Evolutionary conservation across 2,888 invertebrate genomes (phyloP), one percentile per base, ranked within the genome.

Genomic region (Hipparchia sbordonii): DNA sequence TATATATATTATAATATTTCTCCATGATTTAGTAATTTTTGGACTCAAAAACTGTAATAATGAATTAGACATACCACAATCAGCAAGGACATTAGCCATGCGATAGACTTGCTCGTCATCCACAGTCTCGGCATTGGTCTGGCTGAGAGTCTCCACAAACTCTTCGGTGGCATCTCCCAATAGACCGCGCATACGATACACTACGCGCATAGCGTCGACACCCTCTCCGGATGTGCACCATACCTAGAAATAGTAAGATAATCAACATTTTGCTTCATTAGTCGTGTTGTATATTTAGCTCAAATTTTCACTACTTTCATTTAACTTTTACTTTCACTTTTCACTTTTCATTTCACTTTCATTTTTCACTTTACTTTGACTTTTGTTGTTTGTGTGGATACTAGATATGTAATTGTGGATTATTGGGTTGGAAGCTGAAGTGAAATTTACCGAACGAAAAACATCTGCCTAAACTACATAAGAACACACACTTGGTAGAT

Each of bases 141-240:
- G 82, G 77, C 97, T 97, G 54, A 99, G 94, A 0, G 98, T 97
- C 92, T 99, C 99, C 10, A 99, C 98, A 88, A 99, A 99, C 91
- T 99, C 99, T 87, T 99, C 99, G 0, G 99, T 99, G 0, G 99
- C 99, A 90, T 99, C 99, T 1, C 99, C 99, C 8, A 99, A 95
- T 72, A 99, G 92, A 0, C 99, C 99, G 73, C 99, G 95, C 99
- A 99, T 99, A 65, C 99, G 96, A 89, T 99, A 99, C 52, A 99
- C 97, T 8, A 99, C 97, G 10, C 98, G 95, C 99, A 99, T 99
- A 0, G 99, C 97, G 85, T 99, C 99, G 61, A 97, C 97, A 82
- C 98, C 98, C 54, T 97, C 97, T 33, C 97, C 97, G 80, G 98
- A 98, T 4, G 97, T 96, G 51, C 98, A 95, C 98, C 98, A 98